phyloP scores from a whole-genome alignment of 2,113 vertebrate species.

The Acrocephalus kingi region DNA sequence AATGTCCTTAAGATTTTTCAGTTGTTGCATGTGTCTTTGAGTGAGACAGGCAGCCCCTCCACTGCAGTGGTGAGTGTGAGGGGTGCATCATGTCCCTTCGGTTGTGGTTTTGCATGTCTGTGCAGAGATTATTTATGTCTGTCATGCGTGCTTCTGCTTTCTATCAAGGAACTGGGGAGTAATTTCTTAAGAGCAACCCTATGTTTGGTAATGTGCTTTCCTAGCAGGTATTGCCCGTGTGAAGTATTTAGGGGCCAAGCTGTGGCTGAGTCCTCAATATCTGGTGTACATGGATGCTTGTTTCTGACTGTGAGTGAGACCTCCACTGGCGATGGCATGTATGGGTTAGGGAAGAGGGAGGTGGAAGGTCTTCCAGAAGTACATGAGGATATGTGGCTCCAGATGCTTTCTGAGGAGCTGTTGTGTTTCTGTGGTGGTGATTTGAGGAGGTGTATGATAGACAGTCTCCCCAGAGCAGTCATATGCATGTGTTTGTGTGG shows the following conservation, averaged over 20 bases:
- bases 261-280: neutral
- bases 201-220: neutral
- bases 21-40: neutral
- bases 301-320: neutral
- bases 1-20: neutral
- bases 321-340: neutral
- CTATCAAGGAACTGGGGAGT: neutral
- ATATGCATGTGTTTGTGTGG: rapidly evolving
- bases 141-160: neutral
- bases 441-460: neutral
- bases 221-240: neutral
- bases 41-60: neutral
- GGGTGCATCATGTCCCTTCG: rapidly evolving
- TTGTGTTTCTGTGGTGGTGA: neutral
- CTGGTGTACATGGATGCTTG: neutral
- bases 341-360: neutral
- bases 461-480: neutral
- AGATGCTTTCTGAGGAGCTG: neutral
- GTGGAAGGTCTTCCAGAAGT: neutral
- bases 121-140: neutral
- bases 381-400: rapidly evolving
- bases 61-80: neutral
- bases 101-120: neutral
- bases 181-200: neutral
- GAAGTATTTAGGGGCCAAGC: neutral